Evolutionary conservation across 1,140 invertebrate genomes (phyloP).

Genomic region (Protaetia brevitarsis): DNA sequence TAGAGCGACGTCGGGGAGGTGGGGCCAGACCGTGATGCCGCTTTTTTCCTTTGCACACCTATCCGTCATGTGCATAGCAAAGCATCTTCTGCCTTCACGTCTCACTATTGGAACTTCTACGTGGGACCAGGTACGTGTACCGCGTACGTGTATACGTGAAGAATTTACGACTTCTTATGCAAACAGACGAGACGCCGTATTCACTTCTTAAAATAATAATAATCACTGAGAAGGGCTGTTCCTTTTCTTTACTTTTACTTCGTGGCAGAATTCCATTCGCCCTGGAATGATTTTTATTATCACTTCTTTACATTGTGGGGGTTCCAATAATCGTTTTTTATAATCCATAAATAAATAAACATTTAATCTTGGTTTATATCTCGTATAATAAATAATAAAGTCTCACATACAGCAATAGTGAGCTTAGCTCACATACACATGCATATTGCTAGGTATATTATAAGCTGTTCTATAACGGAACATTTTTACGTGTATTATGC

Average conservation of each 20-base stretch:
- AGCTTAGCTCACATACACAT: no score
- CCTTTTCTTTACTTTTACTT: background rate
- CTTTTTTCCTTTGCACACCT: constrained; percentile 4
- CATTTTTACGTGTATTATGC: no score
- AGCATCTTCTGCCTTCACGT: background rate
- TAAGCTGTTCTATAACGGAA: no score
- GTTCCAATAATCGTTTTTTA: no score
- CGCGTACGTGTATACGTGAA: background rate
- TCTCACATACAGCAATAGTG: no score
- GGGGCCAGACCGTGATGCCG: background rate
- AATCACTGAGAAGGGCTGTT: background rate
- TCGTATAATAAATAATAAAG: no score
- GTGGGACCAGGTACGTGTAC: background rate
- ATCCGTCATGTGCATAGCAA: constrained; percentile 16
- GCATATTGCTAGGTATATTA: no score
- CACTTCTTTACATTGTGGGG: no score
- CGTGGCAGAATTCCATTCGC: background rate
- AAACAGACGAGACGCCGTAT: constrained; percentile 8
- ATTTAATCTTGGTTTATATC: no score
- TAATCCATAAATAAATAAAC: no score
- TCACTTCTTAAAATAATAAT: constrained; percentile 13
- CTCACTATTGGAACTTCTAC: background rate
- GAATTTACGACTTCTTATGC: constrained; percentile 5
- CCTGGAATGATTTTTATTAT: background rate
- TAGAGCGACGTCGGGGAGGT: background rate